Evolutionary conservation across 2,888 invertebrate species (phyloP), one percentile per base, ranked within the genome.

Genomic region (Xylota segnis): DNA sequence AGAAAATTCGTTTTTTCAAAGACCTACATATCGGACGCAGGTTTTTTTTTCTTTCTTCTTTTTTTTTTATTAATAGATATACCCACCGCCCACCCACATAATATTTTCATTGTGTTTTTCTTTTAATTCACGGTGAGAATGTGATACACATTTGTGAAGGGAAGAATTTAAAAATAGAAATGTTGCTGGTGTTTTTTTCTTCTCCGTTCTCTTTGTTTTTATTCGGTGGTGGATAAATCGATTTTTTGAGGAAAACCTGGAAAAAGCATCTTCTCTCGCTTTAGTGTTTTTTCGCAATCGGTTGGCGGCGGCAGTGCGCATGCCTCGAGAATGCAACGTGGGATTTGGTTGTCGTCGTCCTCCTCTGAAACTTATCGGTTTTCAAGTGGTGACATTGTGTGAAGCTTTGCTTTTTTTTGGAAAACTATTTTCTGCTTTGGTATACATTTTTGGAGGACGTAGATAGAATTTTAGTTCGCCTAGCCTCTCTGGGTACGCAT

Each of bases 271-370:
- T 52, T 32, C 58, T 65, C 82, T 54, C 29, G 63, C 71, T 52
- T 34, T 50, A 6, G 43, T 58, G 29, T 65, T 65, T 82, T 83
- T 84, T 84, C 65, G 79, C 79, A 79, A 84, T 75, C 83, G 18
- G 29, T 45, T 54, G 68, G 34, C 27, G 65, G 14, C 18, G n/a
- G n/a, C 6, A 68, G 18, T 76, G 84, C 84, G 84, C 84, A 84
- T 79, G 84, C 71, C 18, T 61, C 29, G 9, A 76, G 75, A 76
- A 81, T 81, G 75, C 84, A 84, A 84, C 75, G 84, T 84, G 84
- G 79, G 71, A 76, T 81, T 52, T 47, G 23, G 47, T 23, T 32
- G 14, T 52, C 34, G 29, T 12, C n/a, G 52, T 79, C 23, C 34
- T 70, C 52, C 70, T 47, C 14, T 29, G n/a, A 16, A 84, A 75